A percentile compares a stretch with the other conserved stretches of the same genome.
Conservation (phyloP, 2,888 invertebrate genomes). For the Athalia circularis region DNA sequence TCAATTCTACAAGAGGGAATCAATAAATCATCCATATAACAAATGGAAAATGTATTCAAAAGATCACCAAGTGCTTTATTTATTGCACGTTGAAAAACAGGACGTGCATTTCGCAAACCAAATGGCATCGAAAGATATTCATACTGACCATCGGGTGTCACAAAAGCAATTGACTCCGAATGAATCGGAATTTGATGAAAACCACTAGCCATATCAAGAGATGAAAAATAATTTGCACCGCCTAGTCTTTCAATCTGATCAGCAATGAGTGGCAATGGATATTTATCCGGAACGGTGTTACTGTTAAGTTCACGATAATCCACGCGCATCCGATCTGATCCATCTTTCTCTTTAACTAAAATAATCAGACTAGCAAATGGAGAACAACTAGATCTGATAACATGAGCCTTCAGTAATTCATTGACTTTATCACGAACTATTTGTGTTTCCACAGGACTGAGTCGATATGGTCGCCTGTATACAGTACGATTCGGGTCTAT, state of each 20-base stretch:
- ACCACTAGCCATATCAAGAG: conserved; percentile 52
- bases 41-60: conserved; percentile 33
- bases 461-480: conserved; percentile 40
- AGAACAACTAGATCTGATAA: conserved; percentile 50
- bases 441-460: conserved; percentile 26
- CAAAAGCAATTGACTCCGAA: conserved; percentile 46
- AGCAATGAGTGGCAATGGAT: conserved; percentile 53
- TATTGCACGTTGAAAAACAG: conserved; percentile 55
- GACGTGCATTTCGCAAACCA: conserved; percentile 54
- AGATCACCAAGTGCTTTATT: conserved; percentile 50
- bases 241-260: conserved; percentile 51
- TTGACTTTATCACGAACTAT: conserved; percentile 40
- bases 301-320: conserved; percentile 57
- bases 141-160: conserved; percentile 47
- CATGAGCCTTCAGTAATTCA: conserved; percentile 40
- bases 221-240: conserved; percentile 49
- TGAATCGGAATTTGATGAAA: conserved; percentile 53
- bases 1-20: conserved; percentile 46
- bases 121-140: conserved; percentile 56
- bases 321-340: conserved; percentile 50
- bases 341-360: conserved; percentile 53
- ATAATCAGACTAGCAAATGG: conserved; percentile 53
- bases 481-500: conserved; percentile 43
- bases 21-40: conserved; percentile 53
- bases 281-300: conserved; percentile 47